Percentiles rank a stretch among this genome's conserved stretches.
Conservation (phyloP, 2,888 invertebrate genomes). For the Cantharis rustica region DNA sequence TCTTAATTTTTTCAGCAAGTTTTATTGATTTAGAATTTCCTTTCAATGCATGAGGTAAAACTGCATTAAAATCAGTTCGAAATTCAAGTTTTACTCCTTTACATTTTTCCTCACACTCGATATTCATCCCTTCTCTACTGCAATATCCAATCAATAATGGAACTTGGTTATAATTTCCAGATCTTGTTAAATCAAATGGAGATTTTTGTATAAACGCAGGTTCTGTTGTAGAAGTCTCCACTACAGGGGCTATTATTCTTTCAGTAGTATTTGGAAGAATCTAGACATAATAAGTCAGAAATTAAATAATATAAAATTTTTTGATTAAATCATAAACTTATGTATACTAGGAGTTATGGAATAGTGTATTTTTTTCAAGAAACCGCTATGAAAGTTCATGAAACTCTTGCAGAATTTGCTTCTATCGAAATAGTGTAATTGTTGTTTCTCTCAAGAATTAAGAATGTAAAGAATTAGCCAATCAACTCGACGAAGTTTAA, state of each 20-base stretch:
- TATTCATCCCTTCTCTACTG: conserved; percentile 45
- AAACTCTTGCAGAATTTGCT: too few relatives aligned
- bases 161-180: conserved; percentile 47
- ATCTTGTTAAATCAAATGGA: conserved; percentile 41
- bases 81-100: neutral
- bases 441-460: too few relatives aligned
- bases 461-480: too few relatives aligned
- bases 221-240: conserved; percentile 39
- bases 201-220: conserved; percentile 45
- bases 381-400: too few relatives aligned
- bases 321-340: too few relatives aligned
- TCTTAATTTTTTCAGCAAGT: conserved; percentile 53
- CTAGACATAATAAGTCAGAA: too few relatives aligned
- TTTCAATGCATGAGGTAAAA: neutral
- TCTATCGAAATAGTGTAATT: too few relatives aligned
- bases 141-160: conserved; percentile 50
- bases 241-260: conserved; percentile 27
- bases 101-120: neutral
- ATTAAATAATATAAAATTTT: too few relatives aligned
- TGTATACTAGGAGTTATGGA: too few relatives aligned
- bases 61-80: neutral
- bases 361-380: too few relatives aligned
- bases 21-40: conserved; percentile 33
- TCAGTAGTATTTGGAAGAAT: neutral
- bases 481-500: too few relatives aligned